A percentile compares a stretch with the other conserved stretches of the same genome.
Evolutionary conservation across 1,140 invertebrate genomes (phyloP).

Genomic region (Nymphalis io): DNA sequence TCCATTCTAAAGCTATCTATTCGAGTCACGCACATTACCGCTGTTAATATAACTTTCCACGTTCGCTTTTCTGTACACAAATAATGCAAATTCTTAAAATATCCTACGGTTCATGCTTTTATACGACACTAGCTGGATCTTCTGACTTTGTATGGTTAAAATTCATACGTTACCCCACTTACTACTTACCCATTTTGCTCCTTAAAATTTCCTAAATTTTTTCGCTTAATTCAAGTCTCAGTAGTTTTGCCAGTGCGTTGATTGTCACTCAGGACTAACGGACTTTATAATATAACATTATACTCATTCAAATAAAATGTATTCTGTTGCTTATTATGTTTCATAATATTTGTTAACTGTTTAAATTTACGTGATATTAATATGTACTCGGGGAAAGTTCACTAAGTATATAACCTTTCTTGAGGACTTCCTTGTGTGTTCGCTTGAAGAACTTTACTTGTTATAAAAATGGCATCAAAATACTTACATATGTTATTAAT

Average conservation of each 20-base stretch:
- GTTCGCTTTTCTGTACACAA: slow-evolving; percentile 60
- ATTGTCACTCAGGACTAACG: too few relatives aligned
- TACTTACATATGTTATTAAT: too few relatives aligned
- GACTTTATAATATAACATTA: neutral
- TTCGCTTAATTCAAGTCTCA: too few relatives aligned
- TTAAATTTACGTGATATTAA: slow-evolving; percentile 5
- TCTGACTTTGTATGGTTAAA: too few relatives aligned
- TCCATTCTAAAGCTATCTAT: slow-evolving; percentile 55
- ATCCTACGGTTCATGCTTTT: slow-evolving; percentile 24
- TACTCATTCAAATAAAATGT: slow-evolving; percentile 30
- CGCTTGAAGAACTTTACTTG: neutral
- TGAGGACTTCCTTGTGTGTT: neutral
- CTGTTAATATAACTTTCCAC: slow-evolving; percentile 72
- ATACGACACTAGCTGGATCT: neutral
- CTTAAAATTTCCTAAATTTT: too few relatives aligned
- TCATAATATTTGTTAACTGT: slow-evolving; percentile 19
- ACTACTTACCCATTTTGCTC: too few relatives aligned
- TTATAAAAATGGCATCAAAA: too few relatives aligned
- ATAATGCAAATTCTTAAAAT: slow-evolving; percentile 63
- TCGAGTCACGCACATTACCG: slow-evolving; percentile 61
- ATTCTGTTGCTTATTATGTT: slow-evolving; percentile 32
- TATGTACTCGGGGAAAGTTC: neutral
- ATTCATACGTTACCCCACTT: too few relatives aligned
- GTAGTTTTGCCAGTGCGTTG: too few relatives aligned
- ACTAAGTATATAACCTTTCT: neutral